Conservation (phyloP, 1,140 invertebrate genomes). For the Ostrea edulis region DNA sequence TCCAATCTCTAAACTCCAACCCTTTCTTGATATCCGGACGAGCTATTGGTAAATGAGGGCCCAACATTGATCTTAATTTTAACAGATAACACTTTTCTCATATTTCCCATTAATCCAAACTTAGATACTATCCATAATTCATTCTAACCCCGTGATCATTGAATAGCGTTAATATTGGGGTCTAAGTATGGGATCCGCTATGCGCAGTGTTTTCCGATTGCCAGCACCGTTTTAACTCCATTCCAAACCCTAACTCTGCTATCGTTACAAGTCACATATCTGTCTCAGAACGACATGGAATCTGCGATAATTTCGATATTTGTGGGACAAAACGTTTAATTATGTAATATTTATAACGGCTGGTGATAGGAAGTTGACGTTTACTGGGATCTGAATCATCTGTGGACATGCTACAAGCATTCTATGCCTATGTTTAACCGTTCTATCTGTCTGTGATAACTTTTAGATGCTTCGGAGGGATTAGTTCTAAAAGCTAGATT, state of each 20-base stretch:
- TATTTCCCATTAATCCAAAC: neutral
- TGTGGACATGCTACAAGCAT: constrained; percentile 2
- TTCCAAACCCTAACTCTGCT: neutral
- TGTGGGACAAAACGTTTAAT: constrained; percentile 38
- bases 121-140: neutral
- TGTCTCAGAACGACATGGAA: constrained; percentile 9
- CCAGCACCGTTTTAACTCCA: constrained; percentile 4
- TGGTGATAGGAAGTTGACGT: neutral
- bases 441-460: neutral
- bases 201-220: neutral
- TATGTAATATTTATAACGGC: constrained; percentile 38
- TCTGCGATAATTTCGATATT: constrained; percentile 28
- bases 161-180: neutral
- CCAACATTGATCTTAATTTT: neutral
- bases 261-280: neutral
- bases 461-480: neutral
- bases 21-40: neutral
- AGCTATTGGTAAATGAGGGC: neutral
- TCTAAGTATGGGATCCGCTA: neutral
- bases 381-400: constrained; percentile 14
- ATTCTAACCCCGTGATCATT: neutral
- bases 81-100: neutral
- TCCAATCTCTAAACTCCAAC: neutral
- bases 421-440: neutral
- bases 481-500: neutral